Base-by-base conservation (phyloP, 2,113 vertebrate genomes). In the Callipepla squamata region DNA sequence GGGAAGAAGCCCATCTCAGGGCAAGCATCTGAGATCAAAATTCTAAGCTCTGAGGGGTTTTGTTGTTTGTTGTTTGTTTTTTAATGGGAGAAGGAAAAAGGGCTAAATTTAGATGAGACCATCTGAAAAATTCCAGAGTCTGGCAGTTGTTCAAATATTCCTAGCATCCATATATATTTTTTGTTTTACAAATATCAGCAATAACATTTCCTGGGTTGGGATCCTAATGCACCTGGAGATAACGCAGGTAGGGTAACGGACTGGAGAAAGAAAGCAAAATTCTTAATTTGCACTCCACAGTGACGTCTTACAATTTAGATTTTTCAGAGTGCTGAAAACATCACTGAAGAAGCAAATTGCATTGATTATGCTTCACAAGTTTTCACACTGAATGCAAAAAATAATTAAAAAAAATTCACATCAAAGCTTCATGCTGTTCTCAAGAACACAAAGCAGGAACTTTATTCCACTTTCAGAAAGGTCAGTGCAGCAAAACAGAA, bases 1-100 rank as follows among this genome's bases (percentile, higher is more conserved):
- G 93, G 93, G 95, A 96, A 92, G 69, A 85, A 92, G 74, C 78
- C 90, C 92, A 67, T 87, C 97, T 84, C 96, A 89, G 87, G 87
- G 72, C 79, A 93, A 95, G 82, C 96, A 96, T 83, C 82, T 11
- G 17, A 92, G 91, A 88, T 42, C 77, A 76, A 77, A 25, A 77
- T 82, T 87, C 85, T 82, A 83, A 90, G 55, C 40, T 94, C 68
- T 93, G 72, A 26, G 20, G 61, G 61, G 61, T 63, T 38, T 11
- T 40, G 34, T 63, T 63, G 38, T 63, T 28, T 28, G 38, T 28
- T 40, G 23, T 62, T 73, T 92, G 88, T 62, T 81, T 53, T 91
- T 40, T 38, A 72, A 57, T 16, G 13, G 76, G 90, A 96, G 81
- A 69, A 79, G 74, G 30, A 87, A 74, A 72, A 45, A 55, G 22